Base-by-base conservation (phyloP, 2,888 invertebrate species). In the Sminthurinus aureus region DNA sequence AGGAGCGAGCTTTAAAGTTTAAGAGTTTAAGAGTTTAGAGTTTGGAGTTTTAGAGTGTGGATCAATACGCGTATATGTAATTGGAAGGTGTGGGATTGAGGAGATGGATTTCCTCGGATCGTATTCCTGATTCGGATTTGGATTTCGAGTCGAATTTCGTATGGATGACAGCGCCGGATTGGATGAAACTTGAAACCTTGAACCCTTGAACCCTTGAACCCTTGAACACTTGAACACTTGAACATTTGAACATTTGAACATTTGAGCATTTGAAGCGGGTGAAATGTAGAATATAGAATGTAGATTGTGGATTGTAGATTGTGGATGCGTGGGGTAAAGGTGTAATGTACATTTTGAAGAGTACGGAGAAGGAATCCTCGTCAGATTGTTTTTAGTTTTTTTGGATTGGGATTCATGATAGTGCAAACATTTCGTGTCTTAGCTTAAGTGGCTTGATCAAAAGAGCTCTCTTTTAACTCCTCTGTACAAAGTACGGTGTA, bases 391-490 rank as follows among this genome's bases (percentile, higher is more conserved):
- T 82, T 74, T 38, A 9, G 13, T 66, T 58, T 4, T 69, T 64
- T 12, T 73, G n/a, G n/a, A n/a, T n/a, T 15, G 18, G 74, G 75
- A 75, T 6, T 81, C 81, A 74, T 81, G 81, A 81, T 81, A 64
- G 81, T 81, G 81, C 74, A 81, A 81, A 81, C 75, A 81, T 81
- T 22, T 84, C 81, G 73, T 81, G 84, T 81, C 84, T 84, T 81
- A 81, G 81, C 77, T 77, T 78, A 84, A 84, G 84, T 84, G 84
- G 81, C 81, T 74, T 84, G 81, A 84, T 84, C 81, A 84, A 84
- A 81, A 74, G 26, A 74, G 64, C 64, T 81, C 52, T n/a, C 66
- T 58, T 38, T 38, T 38, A 38, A 38, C 38, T 38, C 3, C 38
- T 38, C 38, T 38, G 1, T 38, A 38, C 38, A 4, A 1, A 38